Base-by-base conservation (phyloP, 2,113 vertebrate species). In the Cheirogaleus medius region DNA sequence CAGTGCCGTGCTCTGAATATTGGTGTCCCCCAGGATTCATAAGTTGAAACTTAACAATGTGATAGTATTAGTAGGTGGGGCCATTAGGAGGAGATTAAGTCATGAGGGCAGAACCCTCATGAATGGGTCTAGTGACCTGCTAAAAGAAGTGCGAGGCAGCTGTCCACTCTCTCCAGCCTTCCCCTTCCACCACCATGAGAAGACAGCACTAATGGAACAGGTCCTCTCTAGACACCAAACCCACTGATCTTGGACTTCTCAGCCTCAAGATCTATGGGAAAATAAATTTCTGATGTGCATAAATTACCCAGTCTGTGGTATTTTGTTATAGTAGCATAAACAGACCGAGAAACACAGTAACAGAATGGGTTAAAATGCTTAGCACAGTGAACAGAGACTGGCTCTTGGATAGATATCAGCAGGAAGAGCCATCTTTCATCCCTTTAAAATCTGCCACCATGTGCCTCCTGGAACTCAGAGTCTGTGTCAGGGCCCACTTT, bases 381-480 rank as follows among this genome's bases (percentile, higher is more conserved):
- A 25, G 6, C 37, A 9, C n/a, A 15, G 25, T 32, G 29, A 58
- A 6, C 21, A 13, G 10, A 66, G 47, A 27, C 42, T 18, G 5
- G 1, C 5, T 27, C 5, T 20, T 7, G 11, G 58, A 21, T 1
- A 11, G 23, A 60, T 11, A 1, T 47, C 7, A 5, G 0, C 0
- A 2, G 60, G 32, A 63, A 74, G 18, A 82, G 66, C 13, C 13
- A 0, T 20, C 42, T 68, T 68, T 47, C 56, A 20, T 29, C 21
- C 17, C 0, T 12, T n/a, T 14, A 29, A 8, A 10, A 44, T 21
- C 32, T 18, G n/a, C n/a, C 21, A 7, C 6, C 12, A 11, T 12
- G 10, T 34, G 29, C 77, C 47, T 58, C n/a, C n/a, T 0, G 27
- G 37, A 34, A 49, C 8, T 34, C 8, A 25, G 25, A 66, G 32